phyloP scores from a whole-genome alignment of 2,113 vertebrate species.

The Crotalus helleri region DNA sequence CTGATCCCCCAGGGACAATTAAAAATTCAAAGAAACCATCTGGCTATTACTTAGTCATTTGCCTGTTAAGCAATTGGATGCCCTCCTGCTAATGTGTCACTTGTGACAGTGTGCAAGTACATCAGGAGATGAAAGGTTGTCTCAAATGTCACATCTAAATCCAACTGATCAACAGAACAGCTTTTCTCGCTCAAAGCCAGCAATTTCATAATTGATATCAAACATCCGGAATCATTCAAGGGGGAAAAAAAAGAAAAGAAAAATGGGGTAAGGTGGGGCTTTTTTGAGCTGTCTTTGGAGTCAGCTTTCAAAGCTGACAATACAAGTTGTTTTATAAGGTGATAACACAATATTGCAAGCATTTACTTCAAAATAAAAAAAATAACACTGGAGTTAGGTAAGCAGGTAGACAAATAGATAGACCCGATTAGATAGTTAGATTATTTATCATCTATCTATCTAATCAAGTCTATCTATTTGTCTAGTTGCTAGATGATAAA shows the following conservation, averaged over 20 bases:
- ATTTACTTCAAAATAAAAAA: constrained; percentile 11
- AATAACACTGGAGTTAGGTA: not conserved
- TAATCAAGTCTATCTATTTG: too few relatives aligned
- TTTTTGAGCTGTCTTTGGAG: constrained; percentile 29
- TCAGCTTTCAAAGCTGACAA: constrained; percentile 50
- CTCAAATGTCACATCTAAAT: constrained; percentile 65
- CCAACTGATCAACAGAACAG: constrained; percentile 57
- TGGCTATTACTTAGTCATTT: constrained; percentile 61
- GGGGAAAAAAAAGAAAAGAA: constrained; percentile 24
- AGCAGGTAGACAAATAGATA: not conserved
- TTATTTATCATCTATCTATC: too few relatives aligned
- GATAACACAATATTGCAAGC: constrained; percentile 20
- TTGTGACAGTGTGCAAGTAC: constrained; percentile 65
- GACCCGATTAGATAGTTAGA: not conserved
- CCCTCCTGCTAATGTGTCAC: constrained; percentile 62
- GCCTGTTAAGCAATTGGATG: constrained; percentile 61
- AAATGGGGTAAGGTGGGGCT: not conserved
- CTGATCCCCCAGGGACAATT: constrained; percentile 56
- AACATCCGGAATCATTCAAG: constrained; percentile 50
- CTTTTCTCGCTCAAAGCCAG: constrained; percentile 62
- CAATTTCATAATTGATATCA: constrained; percentile 66
- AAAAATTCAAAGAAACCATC: constrained; percentile 66
- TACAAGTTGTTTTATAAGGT: constrained; percentile 17
- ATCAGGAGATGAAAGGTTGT: constrained; percentile 59
- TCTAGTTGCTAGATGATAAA: too few relatives aligned